Base-by-base conservation (phyloP, 2,888 invertebrate genomes). In the Orthonychiurus folsomi region DNA sequence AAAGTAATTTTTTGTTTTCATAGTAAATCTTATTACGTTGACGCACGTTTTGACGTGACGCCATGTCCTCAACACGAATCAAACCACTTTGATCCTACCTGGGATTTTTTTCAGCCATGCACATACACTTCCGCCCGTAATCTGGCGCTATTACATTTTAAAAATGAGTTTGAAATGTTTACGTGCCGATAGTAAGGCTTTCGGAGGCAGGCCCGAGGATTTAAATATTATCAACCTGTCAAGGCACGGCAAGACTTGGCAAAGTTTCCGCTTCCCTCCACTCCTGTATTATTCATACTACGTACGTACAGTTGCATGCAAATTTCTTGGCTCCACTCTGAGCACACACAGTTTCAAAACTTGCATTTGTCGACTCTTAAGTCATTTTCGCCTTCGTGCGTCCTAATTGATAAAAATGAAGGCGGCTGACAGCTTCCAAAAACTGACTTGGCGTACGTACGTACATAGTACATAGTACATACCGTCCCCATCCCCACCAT, bases 341-440 rank as follows among this genome's bases (percentile, higher is more conserved):
- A n/a, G n/a, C n/a, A n/a, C n/a, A n/a, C n/a, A n/a, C n/a, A n/a
- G n/a, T n/a, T n/a, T n/a, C n/a, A n/a, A n/a, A n/a, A n/a, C n/a
- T n/a, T n/a, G n/a, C n/a, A n/a, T n/a, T n/a, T 37, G 37, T 15
- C 5, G 5, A 37, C 15, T 15, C 15, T 37, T 37, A 37, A 37
- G 37, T 37, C 37, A 37, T 37, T 37, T 37, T 15, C 37, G 37
- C 37, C 9, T 37, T 37, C 37, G 37, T 37, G 37, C 37, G 5
- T 37, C 37, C 37, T 37, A 37, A 37, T 37, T 37, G 37, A 37
- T 37, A 37, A 37, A 37, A 37, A 37, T 37, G 37, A 37, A 37
- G 37, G 37, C n/a, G n/a, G n/a, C 15, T 37, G 37, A 37, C 37
- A 37, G 37, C 37, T 37, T 15, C 37, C 9, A 37, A 37, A 37